phyloP scores from a whole-genome alignment of 2,113 vertebrate species.

The Melanotaenia duboulayi region DNA sequence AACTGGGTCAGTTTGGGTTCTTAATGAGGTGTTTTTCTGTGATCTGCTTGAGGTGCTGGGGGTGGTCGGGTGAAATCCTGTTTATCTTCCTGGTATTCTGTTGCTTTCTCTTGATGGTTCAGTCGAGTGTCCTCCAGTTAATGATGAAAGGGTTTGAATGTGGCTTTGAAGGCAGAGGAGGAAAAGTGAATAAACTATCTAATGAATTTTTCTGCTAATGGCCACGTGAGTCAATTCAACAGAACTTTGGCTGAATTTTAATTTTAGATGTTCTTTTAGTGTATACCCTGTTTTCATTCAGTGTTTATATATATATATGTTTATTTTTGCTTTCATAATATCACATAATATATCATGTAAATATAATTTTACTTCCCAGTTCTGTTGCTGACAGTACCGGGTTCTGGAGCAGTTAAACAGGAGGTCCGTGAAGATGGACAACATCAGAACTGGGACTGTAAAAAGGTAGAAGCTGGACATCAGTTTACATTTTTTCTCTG shows the following conservation, averaged over 20 bases:
- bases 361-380: too few species aligned
- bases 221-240: conserved; percentile 14
- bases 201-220: conserved; percentile 17
- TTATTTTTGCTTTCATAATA: too few species aligned
- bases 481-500: neutral
- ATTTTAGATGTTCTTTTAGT: neutral
- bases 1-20: neutral
- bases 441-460: conserved; percentile 91
- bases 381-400: conserved; percentile 91
- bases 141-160: conserved; percentile 46
- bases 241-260: conserved; percentile 7
- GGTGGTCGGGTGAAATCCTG: neutral
- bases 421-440: conserved; percentile 86
- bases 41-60: conserved; percentile 1
- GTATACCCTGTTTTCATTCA: neutral
- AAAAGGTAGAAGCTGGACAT: conserved; percentile 82
- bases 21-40: neutral
- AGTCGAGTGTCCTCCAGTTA: conserved; percentile 38
- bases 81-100: conserved; percentile 18
- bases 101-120: conserved; percentile 32
- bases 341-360: too few species aligned
- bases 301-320: too few species aligned
- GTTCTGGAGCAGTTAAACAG: conserved; percentile 87
- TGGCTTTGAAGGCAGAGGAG: conserved; percentile 52
- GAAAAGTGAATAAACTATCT: conserved; percentile 17